Evolutionary conservation across 2,888 invertebrate species (phyloP), one percentile per base, ranked within the genome.

Genomic region (Caenorhabditis panamensis): DNA sequence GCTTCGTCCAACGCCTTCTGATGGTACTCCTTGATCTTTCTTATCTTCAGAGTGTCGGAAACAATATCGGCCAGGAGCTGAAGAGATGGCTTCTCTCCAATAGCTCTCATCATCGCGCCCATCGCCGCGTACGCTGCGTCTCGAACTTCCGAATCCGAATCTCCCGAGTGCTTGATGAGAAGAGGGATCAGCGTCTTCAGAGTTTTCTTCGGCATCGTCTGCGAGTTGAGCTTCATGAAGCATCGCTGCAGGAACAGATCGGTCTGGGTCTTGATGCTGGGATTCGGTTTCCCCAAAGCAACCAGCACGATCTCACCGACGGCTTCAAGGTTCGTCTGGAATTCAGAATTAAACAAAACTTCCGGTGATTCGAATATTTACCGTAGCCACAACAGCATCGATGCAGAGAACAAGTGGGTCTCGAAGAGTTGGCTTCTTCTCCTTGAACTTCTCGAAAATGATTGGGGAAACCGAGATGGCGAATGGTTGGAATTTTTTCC

Each of bases 391-490:
- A 2, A 79, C 79, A 47, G 95, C 95, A 92, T 99, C 98, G 36
- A 95, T 94, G 1, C 96, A 95, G 78, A 97, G 97, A 67, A 95
- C 93, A n/a, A n/a, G n/a, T n/a, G n/a, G n/a, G n/a, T n/a, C n/a
- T n/a, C n/a, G n/a, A n/a, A n/a, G n/a, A n/a, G n/a, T n/a, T n/a
- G n/a, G n/a, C n/a, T n/a, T n/a, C n/a, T n/a, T n/a, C n/a, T n/a
- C n/a, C n/a, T n/a, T n/a, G n/a, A 98, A 98, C 92, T 98, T 99
- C 89, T 98, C 97, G 41, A 99, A 92, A 62, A 97, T 93, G 0
- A 95, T 91, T 93, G 92, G 91, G 69, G 81, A 76, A 51, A 78
- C 73, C 1, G 73, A 68, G 1, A 63, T 18, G 5, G 69, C 63
- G 13, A 79, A 79, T 18, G 36, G 68, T 20, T 58, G 59, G 44